Evolutionary conservation across 2,113 vertebrate species (phyloP).

Genomic region (Motacilla alba): DNA sequence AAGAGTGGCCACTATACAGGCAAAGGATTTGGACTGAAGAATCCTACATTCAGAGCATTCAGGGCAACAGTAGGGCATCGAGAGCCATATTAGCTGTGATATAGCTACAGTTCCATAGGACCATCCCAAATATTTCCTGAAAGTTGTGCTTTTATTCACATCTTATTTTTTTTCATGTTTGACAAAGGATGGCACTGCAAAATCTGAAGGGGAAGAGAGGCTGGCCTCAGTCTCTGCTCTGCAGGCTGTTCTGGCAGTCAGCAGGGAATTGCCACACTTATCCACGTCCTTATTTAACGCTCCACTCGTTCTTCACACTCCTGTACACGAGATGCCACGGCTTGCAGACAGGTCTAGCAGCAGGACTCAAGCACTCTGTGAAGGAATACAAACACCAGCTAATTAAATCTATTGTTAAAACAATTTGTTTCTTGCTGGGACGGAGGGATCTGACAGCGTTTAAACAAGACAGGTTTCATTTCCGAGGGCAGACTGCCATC

Average conservation of each 20-base stretch:
- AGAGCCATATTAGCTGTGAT: neutral
- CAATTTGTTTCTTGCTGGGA: conserved; percentile 52
- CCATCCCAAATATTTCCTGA: neutral
- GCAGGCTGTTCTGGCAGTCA: neutral
- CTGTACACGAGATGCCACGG: neutral
- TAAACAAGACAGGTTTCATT: conserved; percentile 24
- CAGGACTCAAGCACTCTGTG: neutral
- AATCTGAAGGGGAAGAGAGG: neutral
- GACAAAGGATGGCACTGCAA: neutral
- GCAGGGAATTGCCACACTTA: neutral
- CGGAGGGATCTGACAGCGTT: neutral
- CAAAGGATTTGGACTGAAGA: neutral
- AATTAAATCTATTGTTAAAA: conserved; percentile 70
- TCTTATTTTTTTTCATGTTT: neutral
- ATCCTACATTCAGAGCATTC: neutral
- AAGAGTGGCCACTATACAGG: neutral
- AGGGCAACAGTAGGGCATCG: neutral
- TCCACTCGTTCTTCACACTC: conserved; percentile 30
- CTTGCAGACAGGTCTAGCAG: conserved; percentile 40
- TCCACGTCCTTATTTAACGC: neutral
- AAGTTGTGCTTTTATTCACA: neutral
- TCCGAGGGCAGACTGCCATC: conserved; percentile 34
- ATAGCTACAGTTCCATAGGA: neutral
- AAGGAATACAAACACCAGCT: conserved; percentile 50
- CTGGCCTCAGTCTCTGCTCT: neutral